Conservation (phyloP, 2,888 invertebrate species). For the Elmis aenea region DNA sequence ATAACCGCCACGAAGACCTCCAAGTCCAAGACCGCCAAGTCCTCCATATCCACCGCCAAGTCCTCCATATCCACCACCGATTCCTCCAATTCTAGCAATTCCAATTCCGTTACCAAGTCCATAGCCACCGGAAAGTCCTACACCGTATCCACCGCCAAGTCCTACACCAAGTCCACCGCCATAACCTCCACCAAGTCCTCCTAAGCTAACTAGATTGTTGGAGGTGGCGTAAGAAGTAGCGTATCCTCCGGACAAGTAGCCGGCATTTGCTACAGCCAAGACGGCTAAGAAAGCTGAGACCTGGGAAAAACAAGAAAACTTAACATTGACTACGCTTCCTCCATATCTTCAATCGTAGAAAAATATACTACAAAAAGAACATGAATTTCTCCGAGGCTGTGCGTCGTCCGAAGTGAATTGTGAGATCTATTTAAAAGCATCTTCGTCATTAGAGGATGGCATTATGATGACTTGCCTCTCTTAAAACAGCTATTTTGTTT, state of each 20-base stretch:
- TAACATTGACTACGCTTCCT: neutral
- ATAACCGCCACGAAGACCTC: too few relatives aligned
- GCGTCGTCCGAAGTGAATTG: too few relatives aligned
- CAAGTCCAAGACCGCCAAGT: too few relatives aligned
- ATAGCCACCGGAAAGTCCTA: neutral
- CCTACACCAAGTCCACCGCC: neutral
- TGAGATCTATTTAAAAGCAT: too few relatives aligned
- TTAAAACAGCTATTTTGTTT: too few relatives aligned
- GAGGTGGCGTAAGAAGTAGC: slow-evolving; percentile 11
- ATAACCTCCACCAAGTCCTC: slow-evolving; percentile 1
- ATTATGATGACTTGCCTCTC: too few relatives aligned
- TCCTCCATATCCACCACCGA: neutral
- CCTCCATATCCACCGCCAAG: neutral
- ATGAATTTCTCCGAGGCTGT: too few relatives aligned
- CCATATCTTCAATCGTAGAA: too few relatives aligned
- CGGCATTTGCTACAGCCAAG: slow-evolving; percentile 47
- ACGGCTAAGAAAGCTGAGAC: slow-evolving; percentile 39
- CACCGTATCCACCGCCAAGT: neutral
- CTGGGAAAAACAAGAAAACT: slow-evolving; percentile 15
- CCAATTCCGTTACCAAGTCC: too few relatives aligned
- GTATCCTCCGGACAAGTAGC: slow-evolving; percentile 44
- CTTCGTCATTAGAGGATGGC: too few relatives aligned
- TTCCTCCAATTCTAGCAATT: neutral
- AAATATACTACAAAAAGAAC: too few relatives aligned
- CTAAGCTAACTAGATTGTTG: slow-evolving; percentile 6